phyloP scores from a whole-genome alignment of 2,888 invertebrate species.

The Abrostola tripartita region DNA sequence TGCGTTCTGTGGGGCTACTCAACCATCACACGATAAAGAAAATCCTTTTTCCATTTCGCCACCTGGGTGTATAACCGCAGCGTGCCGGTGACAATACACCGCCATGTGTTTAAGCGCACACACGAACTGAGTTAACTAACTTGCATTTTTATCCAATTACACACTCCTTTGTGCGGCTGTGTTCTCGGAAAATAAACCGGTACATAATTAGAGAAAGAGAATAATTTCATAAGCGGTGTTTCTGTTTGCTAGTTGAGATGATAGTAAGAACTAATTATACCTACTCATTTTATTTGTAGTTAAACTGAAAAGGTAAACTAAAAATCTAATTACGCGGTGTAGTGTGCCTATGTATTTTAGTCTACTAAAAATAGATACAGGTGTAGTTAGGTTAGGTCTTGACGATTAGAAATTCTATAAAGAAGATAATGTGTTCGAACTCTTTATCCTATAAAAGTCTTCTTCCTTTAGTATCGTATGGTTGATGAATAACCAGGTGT shows the following conservation, averaged over 20 bases:
- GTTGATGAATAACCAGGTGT: too few relatives aligned
- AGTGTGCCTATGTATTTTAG: too few relatives aligned
- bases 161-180: conserved; percentile 57
- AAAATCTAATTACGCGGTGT: too few relatives aligned
- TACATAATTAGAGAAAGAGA: conserved; percentile 46
- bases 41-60: too few relatives aligned
- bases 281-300: conserved; percentile 11
- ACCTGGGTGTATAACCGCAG: conserved; percentile 3
- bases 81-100: conserved; percentile 15
- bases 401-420: too few relatives aligned
- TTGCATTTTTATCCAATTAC: conserved; percentile 66
- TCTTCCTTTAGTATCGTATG: too few relatives aligned
- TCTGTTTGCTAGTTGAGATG: conserved; percentile 25
- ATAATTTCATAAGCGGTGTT: conserved; percentile 53
- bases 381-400: too few relatives aligned
- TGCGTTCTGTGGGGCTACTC: too few relatives aligned
- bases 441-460: too few relatives aligned
- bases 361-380: too few relatives aligned
- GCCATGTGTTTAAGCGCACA: conserved; percentile 41
- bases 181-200: conserved; percentile 51
- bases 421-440: too few relatives aligned
- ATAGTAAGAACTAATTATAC: conserved; percentile 14
- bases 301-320: neutral
- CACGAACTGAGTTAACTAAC: conserved; percentile 55
- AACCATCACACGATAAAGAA: too few relatives aligned